Evolutionary conservation across 2,888 invertebrate species (phyloP).

Genomic region (Philereme vetulata): DNA sequence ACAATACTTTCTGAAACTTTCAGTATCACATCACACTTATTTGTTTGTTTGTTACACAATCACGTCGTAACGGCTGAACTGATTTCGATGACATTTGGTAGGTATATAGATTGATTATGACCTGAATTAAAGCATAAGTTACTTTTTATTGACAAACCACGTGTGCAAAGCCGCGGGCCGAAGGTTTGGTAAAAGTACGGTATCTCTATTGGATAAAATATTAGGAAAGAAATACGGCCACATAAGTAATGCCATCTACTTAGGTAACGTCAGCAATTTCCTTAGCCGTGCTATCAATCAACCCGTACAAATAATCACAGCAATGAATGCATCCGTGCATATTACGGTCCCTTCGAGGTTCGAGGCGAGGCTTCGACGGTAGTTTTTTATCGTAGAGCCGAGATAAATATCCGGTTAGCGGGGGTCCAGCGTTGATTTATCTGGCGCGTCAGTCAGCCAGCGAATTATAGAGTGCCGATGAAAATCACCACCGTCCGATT

Average conservation of each 20-base stretch:
- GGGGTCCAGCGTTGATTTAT: slow-evolving; percentile 82
- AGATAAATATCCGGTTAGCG: slow-evolving; percentile 81
- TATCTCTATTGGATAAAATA: too few relatives aligned
- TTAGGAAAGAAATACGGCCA: too few relatives aligned
- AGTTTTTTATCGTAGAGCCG: slow-evolving; percentile 69
- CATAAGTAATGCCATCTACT: neutral
- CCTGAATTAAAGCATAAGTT: too few relatives aligned
- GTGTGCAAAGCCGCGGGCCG: too few relatives aligned
- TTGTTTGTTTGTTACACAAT: too few relatives aligned
- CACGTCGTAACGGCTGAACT: too few relatives aligned
- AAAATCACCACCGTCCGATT: slow-evolving; percentile 73
- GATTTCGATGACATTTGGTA: too few relatives aligned
- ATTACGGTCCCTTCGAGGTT: slow-evolving; percentile 45
- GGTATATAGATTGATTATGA: too few relatives aligned
- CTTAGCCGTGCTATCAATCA: slow-evolving; percentile 35
- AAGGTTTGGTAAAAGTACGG: too few relatives aligned
- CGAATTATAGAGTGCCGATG: slow-evolving; percentile 78
- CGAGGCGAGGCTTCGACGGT: slow-evolving; percentile 45
- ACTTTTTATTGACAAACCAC: too few relatives aligned
- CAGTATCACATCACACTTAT: too few relatives aligned
- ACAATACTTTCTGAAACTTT: too few relatives aligned
- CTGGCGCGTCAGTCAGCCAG: slow-evolving; percentile 75
- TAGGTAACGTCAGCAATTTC: slow-evolving; percentile 9
- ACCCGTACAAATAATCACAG: slow-evolving; percentile 41
- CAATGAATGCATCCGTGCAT: slow-evolving; percentile 50